Base-by-base conservation (phyloP, 2,113 vertebrate species). In the Protobothrops mucrosquamatus region DNA sequence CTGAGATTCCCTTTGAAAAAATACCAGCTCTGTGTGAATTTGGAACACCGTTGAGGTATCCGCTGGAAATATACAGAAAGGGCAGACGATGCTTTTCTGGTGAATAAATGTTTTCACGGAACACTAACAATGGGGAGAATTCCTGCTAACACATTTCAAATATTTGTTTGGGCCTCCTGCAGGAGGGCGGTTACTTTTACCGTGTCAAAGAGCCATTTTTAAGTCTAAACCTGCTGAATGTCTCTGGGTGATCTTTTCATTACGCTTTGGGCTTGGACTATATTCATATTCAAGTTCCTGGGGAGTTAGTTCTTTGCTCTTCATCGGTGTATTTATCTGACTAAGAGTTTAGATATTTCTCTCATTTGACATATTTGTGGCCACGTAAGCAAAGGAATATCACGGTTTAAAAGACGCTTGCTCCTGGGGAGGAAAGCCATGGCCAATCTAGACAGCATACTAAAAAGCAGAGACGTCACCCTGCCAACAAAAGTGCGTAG, bases 111-210 rank as follows among this genome's bases (percentile, higher is more conserved):
- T 87, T 64, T 87, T 90, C 14, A 90, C 54, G 64, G 48, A 64
- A 26, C 24, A 7, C 23, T 7, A 46, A 54, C 29, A 69, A 86
- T n/a, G 64, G 48, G 52, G 29, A 90, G 57, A 54, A 15, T 15
- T 51, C 48, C 56, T 87, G 54, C 48, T 91, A 64, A 91, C 48
- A 69, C 23, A 5, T 20, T 89, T 89, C 59, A 88, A 18, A 54
- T 91, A 89, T 91, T 43, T 93, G 93, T 91, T 93, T 92, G n/a
- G 64, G 14, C 56, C 6, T 59, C 23, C 29, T 26, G 56, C 12
- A 90, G 74, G 46, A 56, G 15, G 74, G 23, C 92, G 34, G 87
- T 26, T 52, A 29, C 34, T 24, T 22, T 15, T 51, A 64, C 29
- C 57, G 39, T 57, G 93, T 91, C 61, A 24, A 4, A 88, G 85